Base-by-base conservation (phyloP, 2,797 vertebrate genomes). In the Scyliorhinus canicula region DNA sequence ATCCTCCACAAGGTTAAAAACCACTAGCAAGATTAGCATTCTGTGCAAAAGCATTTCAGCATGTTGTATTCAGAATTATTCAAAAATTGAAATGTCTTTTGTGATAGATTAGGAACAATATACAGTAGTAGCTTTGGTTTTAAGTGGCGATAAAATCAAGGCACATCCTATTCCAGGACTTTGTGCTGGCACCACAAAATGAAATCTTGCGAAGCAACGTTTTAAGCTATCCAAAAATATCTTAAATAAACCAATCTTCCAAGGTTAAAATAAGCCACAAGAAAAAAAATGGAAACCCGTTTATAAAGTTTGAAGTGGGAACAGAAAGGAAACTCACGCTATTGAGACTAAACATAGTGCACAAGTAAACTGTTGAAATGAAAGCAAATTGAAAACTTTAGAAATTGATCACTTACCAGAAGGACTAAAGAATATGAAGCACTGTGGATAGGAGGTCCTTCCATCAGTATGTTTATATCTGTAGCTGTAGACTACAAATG, bases 401-500 rank as follows among this genome's bases (percentile, higher is more conserved):
- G 65, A 93, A 93, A 50, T 35, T 93, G 93, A n/a, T 28, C 28
- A 93, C 93, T 93, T 93, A 93, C 93, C 93, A 8, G 0, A 50
- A 50, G 93, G 93, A 71, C 67, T 93, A 63, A 52, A 93, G 47
- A 69, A 71, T 47, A 93, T 93, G 52, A 93, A 93, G 93, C 93
- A 93, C 7, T 52, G 7, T 52, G 93, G 93, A 93, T 93, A 93
- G 67, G 93, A 93, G 67, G 52, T 71, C 47, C 67, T 93, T 71
- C 93, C 93, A 93, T 93, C 93, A 52, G n/a, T 71, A 47, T 93
- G 93, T 71, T 50, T 71, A 71, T 93, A 93, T 69, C 93, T 93
- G 65, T 93, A 93, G 65, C 93, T 93, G 47, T 93, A 93, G 28
- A 71, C 93, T 71, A 93, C 93, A 93, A 93, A 93, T 50, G 93